phyloP scores from a whole-genome alignment of 2,113 vertebrate species.

The Atrichornis clamosus region DNA sequence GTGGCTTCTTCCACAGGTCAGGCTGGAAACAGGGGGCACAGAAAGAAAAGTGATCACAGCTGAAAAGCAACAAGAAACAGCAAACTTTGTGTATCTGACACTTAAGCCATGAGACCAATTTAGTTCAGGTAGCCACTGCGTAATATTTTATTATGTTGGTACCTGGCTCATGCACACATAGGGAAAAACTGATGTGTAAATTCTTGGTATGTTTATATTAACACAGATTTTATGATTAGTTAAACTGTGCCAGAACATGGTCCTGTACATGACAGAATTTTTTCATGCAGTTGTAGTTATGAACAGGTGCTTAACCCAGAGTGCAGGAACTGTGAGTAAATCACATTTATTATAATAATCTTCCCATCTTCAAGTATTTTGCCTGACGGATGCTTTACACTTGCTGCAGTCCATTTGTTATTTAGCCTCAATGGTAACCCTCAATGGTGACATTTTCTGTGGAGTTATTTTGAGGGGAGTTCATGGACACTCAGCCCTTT shows the following conservation, averaged over 20 bases:
- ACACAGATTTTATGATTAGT: not conserved
- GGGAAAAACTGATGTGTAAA: not conserved
- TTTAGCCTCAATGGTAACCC: too few relatives aligned
- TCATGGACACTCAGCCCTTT: not conserved
- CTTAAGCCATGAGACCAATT: not conserved
- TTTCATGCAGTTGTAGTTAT: not conserved
- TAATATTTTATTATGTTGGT: not conserved
- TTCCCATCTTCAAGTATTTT: not conserved
- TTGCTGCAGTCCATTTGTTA: rapidly evolving
- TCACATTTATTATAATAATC: not conserved
- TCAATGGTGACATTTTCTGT: not conserved
- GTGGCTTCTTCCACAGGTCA: not conserved
- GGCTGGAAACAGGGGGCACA: not conserved
- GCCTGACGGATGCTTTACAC: not conserved
- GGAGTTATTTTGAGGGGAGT: not conserved
- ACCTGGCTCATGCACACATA: rapidly evolving
- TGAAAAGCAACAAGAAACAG: not conserved
- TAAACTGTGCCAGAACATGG: not conserved
- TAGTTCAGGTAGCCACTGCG: not conserved
- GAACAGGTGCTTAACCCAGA: not conserved
- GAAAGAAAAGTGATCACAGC: not conserved
- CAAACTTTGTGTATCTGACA: not conserved
- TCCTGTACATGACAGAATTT: not conserved
- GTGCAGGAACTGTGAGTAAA: not conserved
- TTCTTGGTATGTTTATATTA: not conserved